phyloP scores from a whole-genome alignment of 2,113 vertebrate genomes.

The Suricata suricatta region DNA sequence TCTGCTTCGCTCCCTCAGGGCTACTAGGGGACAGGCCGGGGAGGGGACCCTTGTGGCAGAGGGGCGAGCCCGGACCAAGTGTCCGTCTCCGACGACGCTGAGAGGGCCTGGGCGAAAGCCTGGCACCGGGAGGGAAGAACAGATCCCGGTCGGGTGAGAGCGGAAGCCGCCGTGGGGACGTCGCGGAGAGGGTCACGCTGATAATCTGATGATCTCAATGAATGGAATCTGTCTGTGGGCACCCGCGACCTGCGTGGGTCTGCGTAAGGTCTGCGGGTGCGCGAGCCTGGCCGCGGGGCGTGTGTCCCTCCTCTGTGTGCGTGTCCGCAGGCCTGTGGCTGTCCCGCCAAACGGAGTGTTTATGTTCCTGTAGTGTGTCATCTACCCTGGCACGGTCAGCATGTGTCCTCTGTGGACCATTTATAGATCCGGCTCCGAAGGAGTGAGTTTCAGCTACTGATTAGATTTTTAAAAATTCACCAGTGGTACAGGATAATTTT shows the following conservation, averaged over 20 bases:
- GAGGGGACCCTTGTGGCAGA: neutral
- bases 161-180: neutral
- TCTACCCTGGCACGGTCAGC: neutral
- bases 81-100: neutral
- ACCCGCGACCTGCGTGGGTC: neutral
- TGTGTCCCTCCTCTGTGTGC: neutral
- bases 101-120: neutral
- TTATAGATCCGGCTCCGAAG: neutral
- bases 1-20: neutral
- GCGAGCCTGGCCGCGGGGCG: neutral
- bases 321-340: neutral
- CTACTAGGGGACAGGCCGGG: neutral
- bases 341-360: neutral
- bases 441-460: neutral
- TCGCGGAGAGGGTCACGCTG: neutral
- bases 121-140: neutral
- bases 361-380: neutral
- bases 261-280: neutral
- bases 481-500: neutral
- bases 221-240: neutral
- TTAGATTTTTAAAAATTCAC: neutral
- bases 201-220: rapidly evolving
- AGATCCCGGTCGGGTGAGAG: neutral
- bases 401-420: neutral
- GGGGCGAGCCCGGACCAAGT: neutral